These are phyloP conservation scores for Lasioglossum lativentre DNA, from an alignment of 2,888 invertebrate species.

Conservation along the genomic window DNA sequence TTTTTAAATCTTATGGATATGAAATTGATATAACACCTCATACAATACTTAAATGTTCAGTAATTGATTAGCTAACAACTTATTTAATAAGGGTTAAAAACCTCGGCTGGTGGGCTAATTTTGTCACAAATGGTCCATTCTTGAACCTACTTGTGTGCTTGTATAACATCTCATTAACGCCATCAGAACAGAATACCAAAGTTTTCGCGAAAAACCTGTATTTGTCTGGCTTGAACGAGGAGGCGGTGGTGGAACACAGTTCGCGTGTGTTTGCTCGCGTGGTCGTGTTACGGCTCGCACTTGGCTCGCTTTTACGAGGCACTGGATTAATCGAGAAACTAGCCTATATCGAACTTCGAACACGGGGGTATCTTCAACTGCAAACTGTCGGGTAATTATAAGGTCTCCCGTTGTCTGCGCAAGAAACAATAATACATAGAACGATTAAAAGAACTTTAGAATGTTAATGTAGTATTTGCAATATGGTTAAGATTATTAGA, in stretches of 20 bases:
- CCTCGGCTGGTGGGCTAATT: background rate
- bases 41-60: no score
- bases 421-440: background rate
- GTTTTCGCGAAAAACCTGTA: background rate
- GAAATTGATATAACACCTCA: no score
- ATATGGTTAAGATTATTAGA: no score
- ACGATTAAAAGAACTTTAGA: no score
- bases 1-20: no score
- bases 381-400: background rate
- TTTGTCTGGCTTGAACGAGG: background rate
- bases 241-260: background rate
- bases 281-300: background rate
- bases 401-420: background rate
- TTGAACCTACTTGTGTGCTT: background rate
- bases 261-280: slow-evolving; percentile 2
- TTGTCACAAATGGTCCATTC: background rate
- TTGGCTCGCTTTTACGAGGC: slow-evolving; percentile 2
- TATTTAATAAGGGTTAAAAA: no score
- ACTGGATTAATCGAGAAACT: background rate
- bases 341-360: background rate
- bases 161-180: background rate
- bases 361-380: background rate
- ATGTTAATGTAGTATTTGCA: no score
- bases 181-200: background rate
- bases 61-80: no score